A percentile compares a stretch with the other conserved stretches of the same genome.
These are phyloP conservation scores for Trachemys scripta DNA, from an alignment of 2,113 vertebrate species.

Conservation along the genomic window DNA sequence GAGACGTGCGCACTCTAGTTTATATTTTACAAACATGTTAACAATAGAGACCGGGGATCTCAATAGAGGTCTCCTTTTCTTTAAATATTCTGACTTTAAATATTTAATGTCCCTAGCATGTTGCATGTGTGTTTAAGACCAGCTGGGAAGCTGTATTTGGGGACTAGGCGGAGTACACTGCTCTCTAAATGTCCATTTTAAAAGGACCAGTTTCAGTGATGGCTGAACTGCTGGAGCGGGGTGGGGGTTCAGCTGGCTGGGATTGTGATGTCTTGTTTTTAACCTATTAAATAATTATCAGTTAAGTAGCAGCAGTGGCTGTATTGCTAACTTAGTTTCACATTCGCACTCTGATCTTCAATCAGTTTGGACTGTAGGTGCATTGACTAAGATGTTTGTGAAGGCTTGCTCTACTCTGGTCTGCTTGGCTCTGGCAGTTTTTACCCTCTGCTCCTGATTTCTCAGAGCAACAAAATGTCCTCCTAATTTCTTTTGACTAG, in stretches of 20 bases:
- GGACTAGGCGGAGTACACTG: not conserved
- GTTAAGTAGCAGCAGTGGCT: not conserved
- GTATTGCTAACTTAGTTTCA: not conserved
- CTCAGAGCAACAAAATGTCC: slow-evolving; percentile 16
- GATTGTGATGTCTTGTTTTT: not conserved
- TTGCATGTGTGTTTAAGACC: not conserved
- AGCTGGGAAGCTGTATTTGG: not conserved
- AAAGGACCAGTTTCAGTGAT: not conserved
- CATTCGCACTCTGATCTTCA: slow-evolving; percentile 1
- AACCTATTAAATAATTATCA: not conserved
- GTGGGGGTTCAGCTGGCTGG: not conserved
- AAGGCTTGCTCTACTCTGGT: slow-evolving; percentile 15
- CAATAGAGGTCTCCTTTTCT: not conserved
- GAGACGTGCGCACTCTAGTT: not conserved
- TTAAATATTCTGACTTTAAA: not conserved
- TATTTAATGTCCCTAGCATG: not conserved
- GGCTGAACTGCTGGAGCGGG: not conserved
- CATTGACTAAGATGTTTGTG: not conserved
- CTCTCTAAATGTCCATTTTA: not conserved
- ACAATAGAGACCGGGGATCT: not conserved
- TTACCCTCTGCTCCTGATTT: slow-evolving; percentile 27
- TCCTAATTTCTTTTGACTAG: slow-evolving; percentile 35
- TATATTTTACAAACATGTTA: not conserved
- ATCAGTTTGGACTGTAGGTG: slow-evolving; percentile 1
- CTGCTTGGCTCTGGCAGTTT: slow-evolving; percentile 18